Evolutionary conservation across 2,113 vertebrate genomes (phyloP).

Genomic region (Phylloscopus trochilus): DNA sequence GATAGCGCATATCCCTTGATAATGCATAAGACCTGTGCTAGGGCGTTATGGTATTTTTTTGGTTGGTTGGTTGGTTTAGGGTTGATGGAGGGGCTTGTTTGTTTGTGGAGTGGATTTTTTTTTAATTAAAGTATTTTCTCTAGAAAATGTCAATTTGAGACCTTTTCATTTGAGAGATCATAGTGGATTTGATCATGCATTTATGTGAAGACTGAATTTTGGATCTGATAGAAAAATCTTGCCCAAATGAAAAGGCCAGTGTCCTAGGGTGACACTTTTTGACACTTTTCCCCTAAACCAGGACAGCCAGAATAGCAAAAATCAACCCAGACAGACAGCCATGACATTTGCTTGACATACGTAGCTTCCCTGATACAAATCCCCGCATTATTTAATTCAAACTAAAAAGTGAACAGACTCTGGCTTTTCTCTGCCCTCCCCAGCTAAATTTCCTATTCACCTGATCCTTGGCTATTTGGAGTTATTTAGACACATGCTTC

Average conservation of each 20-base stretch:
- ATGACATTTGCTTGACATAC: slow-evolving; percentile 38
- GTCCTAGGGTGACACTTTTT: neutral
- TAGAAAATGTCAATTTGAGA: neutral
- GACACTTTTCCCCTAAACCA: neutral
- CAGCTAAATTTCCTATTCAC: neutral
- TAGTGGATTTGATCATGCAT: neutral
- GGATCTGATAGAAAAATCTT: slow-evolving; percentile 10
- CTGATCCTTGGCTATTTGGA: neutral
- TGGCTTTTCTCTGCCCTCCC: neutral
- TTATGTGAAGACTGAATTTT: neutral
- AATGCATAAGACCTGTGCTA: neutral
- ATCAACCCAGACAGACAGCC: neutral
- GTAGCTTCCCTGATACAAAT: neutral
- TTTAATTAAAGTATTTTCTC: neutral
- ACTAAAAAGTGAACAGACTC: neutral
- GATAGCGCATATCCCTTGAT: neutral
- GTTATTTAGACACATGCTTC: rapidly evolving
- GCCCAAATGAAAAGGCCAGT: neutral
- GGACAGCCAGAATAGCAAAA: neutral
- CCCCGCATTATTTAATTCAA: neutral
- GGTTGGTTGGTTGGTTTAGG: neutral
- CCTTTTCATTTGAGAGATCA: neutral
- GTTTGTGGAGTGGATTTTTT: neutral
- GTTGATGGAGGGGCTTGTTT: rapidly evolving
- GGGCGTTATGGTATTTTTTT: rapidly evolving